Conservation (phyloP, 30 jellyfish, hydroid and myxozoan genomes). For the Aurelia aurita region DNA sequence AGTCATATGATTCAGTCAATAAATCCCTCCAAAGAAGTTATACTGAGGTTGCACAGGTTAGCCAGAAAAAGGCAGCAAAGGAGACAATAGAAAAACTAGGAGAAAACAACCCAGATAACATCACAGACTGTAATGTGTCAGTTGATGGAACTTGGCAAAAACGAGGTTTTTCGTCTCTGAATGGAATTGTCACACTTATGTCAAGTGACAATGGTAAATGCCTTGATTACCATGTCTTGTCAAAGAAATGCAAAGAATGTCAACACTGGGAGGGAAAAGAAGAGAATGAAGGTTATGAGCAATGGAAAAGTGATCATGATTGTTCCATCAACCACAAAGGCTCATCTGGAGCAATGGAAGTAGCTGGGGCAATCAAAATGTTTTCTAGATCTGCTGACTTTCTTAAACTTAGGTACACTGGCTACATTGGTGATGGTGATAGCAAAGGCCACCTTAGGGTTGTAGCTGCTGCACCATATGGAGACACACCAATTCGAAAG, state of each 20-base stretch:
- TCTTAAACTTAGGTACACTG: conserved; percentile 18
- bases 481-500: too few species aligned
- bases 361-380: conserved; percentile 39
- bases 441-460: background rate
- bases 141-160: too few species aligned
- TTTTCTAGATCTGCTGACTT: conserved; percentile 48
- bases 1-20: too few species aligned
- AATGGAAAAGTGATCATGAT: conserved; percentile 41
- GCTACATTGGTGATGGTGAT: conserved; percentile 23
- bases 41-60: too few species aligned
- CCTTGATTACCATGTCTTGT: conserved; percentile 38
- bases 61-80: too few species aligned
- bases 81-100: too few species aligned
- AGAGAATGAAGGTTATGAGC: background rate
- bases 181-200: too few species aligned
- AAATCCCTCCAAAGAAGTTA: too few species aligned
- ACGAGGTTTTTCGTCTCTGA: too few species aligned
- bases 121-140: too few species aligned
- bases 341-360: conserved; percentile 60
- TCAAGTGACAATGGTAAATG: too few species aligned
- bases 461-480: background rate
- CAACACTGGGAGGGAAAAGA: conserved; percentile 5
- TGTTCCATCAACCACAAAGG: conserved; percentile 41
- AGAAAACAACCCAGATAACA: too few species aligned
- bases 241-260: conserved; percentile 55